Evolutionary conservation across 2,888 invertebrate genomes (phyloP), one percentile per base, ranked within the genome.

Genomic region (Lobophora halterata): DNA sequence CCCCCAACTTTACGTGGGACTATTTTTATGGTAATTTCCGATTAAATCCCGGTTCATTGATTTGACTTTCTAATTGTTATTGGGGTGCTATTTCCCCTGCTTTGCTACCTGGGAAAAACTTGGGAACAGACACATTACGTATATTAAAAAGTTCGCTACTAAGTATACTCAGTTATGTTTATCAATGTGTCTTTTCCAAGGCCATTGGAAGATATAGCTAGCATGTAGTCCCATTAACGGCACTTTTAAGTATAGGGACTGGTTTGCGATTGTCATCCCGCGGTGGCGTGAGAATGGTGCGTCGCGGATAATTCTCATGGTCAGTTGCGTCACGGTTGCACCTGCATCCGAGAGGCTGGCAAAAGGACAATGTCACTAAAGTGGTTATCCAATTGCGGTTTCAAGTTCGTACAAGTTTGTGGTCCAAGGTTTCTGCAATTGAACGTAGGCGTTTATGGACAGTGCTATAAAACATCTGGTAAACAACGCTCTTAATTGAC

Each of bases 211-310:
- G 53, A 56, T 60, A 62, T 61, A 64, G 60, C 58, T 56, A 64
- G 58, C 61, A 63, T 63, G 67, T 63, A 73, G 73, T 70, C 65
- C 71, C 65, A 71, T 67, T 79, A 81, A 82, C 81, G 80, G 85
- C 64, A 79, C 78, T 79, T 72, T 72, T 70, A 79, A 48, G 71
- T 73, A 70, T 65, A 68, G 62, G 64, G 73, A 82, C 83, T 71
- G 79, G 85, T 82, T 79, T 67, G 66, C 64, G 67, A 71, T 68
- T 72, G 76, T 71, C 72, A 71, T 69, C 63, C 55, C 60, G 76
- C 60, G 81, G 68, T 80, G 86, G 83, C 86, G 86, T 86, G 86
- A 82, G 86, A 86, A 79, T 79, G 75, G 78, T 74, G 60, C 71
- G 65, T 69, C 65, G 65, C 58, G 70, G 76, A 65, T 69, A 71